phyloP scores from a whole-genome alignment of 2,797 vertebrate genomes.

The Rousettus madagascariensis region DNA sequence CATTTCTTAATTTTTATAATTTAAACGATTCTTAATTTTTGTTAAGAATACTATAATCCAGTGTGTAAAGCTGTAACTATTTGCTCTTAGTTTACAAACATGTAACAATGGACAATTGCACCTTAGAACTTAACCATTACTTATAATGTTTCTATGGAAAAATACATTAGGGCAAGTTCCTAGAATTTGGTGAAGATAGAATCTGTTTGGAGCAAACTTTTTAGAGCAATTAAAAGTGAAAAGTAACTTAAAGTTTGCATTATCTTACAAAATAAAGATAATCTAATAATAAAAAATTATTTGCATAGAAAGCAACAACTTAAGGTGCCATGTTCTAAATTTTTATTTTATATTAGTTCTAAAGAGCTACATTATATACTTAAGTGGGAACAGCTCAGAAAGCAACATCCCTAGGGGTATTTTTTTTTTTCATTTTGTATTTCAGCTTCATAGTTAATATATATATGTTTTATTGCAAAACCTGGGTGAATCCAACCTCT shows the following conservation, averaged over 20 bases:
- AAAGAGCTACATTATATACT: background rate
- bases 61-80: background rate
- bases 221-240: background rate
- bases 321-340: background rate
- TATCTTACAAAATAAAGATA: conserved; percentile 5
- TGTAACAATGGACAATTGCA: background rate
- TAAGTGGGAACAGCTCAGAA: background rate
- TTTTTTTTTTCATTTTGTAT: background rate
- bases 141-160: background rate
- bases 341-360: background rate
- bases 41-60: background rate
- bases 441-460: background rate
- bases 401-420: background rate
- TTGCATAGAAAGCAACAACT: background rate
- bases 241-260: background rate
- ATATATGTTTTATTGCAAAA: background rate
- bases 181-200: background rate
- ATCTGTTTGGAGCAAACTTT: background rate
- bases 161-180: background rate
- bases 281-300: background rate
- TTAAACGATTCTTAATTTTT: background rate
- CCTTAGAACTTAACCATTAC: background rate
- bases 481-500: background rate
- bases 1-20: background rate
- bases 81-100: conserved; percentile 3